These are phyloP conservation scores for Drosophila prolongata DNA, from an alignment of 2,888 invertebrate genomes.

Conservation along the genomic window DNA sequence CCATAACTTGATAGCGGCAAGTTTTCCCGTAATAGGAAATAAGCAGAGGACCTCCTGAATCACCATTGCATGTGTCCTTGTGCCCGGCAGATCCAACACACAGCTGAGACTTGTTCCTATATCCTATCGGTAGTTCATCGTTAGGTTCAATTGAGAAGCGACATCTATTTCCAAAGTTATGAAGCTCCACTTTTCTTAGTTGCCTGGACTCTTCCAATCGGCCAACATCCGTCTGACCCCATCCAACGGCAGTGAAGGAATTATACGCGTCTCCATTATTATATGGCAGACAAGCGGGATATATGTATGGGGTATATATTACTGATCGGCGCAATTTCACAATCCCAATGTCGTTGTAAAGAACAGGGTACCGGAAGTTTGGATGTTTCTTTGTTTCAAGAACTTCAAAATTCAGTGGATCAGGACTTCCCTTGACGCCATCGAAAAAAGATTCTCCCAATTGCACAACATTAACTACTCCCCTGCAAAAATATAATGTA, in stretches of 20 bases:
- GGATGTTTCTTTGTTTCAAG: slow-evolving; percentile 5
- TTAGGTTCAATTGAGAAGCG: background rate
- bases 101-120: background rate
- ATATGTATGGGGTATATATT: slow-evolving; percentile 1
- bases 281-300: slow-evolving; percentile 17
- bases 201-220: background rate
- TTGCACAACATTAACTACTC: slow-evolving; percentile 3
- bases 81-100: slow-evolving; percentile 12
- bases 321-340: background rate
- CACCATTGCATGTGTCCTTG: slow-evolving; percentile 16
- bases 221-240: background rate
- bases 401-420: slow-evolving; percentile 13
- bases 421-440: slow-evolving; percentile 1
- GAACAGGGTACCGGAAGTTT: background rate
- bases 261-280: background rate
- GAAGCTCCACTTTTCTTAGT: slow-evolving; percentile 3
- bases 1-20: slow-evolving; percentile 12
- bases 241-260: slow-evolving; percentile 10
- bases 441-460: slow-evolving; percentile 3
- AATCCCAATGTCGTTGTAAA: slow-evolving; percentile 22
- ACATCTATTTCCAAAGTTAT: slow-evolving; percentile 1
- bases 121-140: slow-evolving; percentile 8
- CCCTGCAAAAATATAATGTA: background rate
- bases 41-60: slow-evolving; percentile 16
- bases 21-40: background rate